Evolutionary conservation across 2,888 invertebrate species (phyloP), one percentile per base, ranked within the genome.

Genomic region (Agrotis segetum): DNA sequence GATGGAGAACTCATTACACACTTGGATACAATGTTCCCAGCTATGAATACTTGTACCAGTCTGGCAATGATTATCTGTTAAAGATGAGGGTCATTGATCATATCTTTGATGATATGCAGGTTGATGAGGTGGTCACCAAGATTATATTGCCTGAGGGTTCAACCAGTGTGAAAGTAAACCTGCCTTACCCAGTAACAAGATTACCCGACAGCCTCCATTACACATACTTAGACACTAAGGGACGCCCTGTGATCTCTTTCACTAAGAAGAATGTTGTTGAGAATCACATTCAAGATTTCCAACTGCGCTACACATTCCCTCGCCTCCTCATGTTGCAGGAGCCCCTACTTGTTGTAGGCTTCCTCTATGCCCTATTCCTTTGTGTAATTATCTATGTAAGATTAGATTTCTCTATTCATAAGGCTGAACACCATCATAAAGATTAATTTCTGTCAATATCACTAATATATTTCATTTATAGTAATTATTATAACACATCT

Each of bases 11-110:
- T 13, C 98, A 99, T 85, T 99, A 99, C 93, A 98, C 98, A 55
- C 96, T 99, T 60, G 99, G 99, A 4, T 99, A 99, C 96, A 99
- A 99, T 95, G 98, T 99, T 0, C 99, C 99, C 4, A 99, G 99
- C 84, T 99, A 99, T 91, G 99, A 99, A 90, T 99, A 99, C 93
- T 96, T 99, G 44, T 99, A 97, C 92, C 98, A 98, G 84, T 97
- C 97, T 77, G 98, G 98, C 77, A 97, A 97, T 90, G 97, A 98
- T 44, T 99, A 98, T 92, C 96, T 98, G 55, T 94, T 99, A 68
- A 98, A 98, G 91, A 99, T 99, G 98, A 97, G 99, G 79, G 96
- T 99, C n/a, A 95, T 99, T 82, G 99, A 99, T 93, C 99, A 99
- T 91, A 97, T 99, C 58, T 99, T 98, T 94, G 99, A 99, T 95